Evolutionary conservation across 2,113 vertebrate species (phyloP), one percentile per base, ranked within the genome.

Genomic region (Lasiurus cinereus): DNA sequence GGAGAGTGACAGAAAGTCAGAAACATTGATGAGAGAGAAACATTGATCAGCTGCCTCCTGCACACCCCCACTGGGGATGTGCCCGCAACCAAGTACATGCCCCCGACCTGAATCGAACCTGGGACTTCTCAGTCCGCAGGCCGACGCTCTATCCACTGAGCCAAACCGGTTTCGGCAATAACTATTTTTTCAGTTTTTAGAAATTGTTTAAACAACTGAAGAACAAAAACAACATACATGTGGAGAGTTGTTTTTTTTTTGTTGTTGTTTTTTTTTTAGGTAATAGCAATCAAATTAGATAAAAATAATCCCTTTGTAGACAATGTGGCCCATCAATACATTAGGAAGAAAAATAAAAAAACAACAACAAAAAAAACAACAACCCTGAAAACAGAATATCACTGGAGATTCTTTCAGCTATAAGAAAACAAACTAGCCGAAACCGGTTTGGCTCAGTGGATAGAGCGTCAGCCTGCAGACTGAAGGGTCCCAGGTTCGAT

Each of bases 191-290:
- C 29, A 85, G n/a, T 70, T 27, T 94, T 39, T 64, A 96, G 29
- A 79, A 84, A 88, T 3, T 79, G 39, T 76, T 91, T 77, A 87
- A 90, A 83, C 36, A 78, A 90, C 31, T 64, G 48, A 94, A 83
- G 46, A 56, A 80, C 33, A 84, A 94, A 85, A 86, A 79, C 3
- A 90, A 73, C 36, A 83, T 39, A 64, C 2, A 90, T 46, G 11
- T 54, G 4, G 2, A 83, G 8, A 31, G 90, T 87, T 67, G 21
- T 56, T 43, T 88, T 88, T 86, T 39, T 39, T 39, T 39, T 39
- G 39, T n/a, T n/a, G n/a, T n/a, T n/a, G 52, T 92, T 90, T 86
- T 88, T 18, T 64, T 93, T 94, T 94, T 48, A 87, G 80, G 31
- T 96, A 87, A 86, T 0, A 79, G 14, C 12, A 88, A 33, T 50